Evolutionary conservation across 2,888 invertebrate species (phyloP).

Genomic region (Phasia obesa): DNA sequence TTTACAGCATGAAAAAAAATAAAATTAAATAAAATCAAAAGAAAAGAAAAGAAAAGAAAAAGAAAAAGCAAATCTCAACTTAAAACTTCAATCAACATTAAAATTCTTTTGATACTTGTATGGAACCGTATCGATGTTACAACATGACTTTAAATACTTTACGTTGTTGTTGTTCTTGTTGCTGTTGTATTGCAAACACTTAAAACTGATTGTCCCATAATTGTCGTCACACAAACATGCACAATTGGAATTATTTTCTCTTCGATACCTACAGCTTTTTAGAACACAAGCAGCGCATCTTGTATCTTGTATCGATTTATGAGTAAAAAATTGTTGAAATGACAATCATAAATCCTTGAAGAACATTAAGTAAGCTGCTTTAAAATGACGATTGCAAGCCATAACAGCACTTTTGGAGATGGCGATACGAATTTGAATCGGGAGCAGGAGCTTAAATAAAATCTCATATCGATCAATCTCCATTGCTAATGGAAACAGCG

Average conservation of each 20-base stretch:
- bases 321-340: conserved; percentile 15
- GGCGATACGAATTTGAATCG: conserved; percentile 42
- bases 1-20: conserved; percentile 48
- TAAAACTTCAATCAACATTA: conserved; percentile 67
- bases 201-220: conserved; percentile 31
- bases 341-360: conserved; percentile 61
- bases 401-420: neutral
- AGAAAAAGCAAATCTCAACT: conserved; percentile 2
- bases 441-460: conserved; percentile 39
- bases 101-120: conserved; percentile 38
- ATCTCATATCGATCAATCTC: conserved; percentile 46
- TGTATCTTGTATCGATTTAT: neutral
- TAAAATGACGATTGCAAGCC: neutral
- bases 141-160: conserved; percentile 56
- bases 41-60: too few species aligned
- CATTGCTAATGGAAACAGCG: neutral
- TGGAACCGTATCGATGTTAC: conserved; percentile 25
- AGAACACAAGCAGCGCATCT: conserved; percentile 4
- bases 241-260: conserved; percentile 10
- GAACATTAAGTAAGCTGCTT: conserved; percentile 43
- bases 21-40: too few species aligned
- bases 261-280: neutral
- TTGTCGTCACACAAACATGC: conserved; percentile 34
- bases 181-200: conserved; percentile 19
- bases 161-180: conserved; percentile 25